Base-by-base conservation (phyloP, 1,140 invertebrate genomes). In the Kradibia gibbosae region DNA sequence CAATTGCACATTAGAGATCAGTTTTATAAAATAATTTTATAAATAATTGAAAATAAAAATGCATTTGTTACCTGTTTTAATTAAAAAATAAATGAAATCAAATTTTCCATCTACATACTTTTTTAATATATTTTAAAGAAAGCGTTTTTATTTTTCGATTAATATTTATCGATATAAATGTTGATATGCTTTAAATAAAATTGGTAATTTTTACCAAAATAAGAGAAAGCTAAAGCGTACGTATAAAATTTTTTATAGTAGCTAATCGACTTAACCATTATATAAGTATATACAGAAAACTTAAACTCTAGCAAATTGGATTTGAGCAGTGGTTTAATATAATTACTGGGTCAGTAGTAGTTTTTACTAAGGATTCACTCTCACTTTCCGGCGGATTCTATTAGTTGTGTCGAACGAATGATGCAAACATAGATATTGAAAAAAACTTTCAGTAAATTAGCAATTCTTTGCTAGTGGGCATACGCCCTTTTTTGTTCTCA, bases 271-370 rank as follows among this genome's bases (percentile, higher is more conserved):
- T 78, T 78, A 78, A 17, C 39, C 60, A 13, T n/a, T 39, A 76
- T 57, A 76, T 48, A 60, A n/a, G 25, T 39, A 45, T 36, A 22
- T 71, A 28, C n/a, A 39, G 42, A 71, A 71, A 48, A 71, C 70
- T 48, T 71, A 71, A 48, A 42, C 20, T n/a, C 28, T 8, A 25
- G 25, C 73, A 75, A 75, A 75, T 75, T 39, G 57, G 74, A 70
- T 70, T 71, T 42, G 31, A 75, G 36, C 83, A 76, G 70, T 83
- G 45, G 86, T 88, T 88, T 91, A 91, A 91, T 90, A 88, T 85
- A 84, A 91, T 91, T 91, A 91, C 87, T 89, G 83, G 89, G 87
- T 84, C 86, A 91, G 87, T 87, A 87, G 86, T 88, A 85, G 78
- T 39, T 3, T 25, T 15, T 34, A n/a, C 82, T 86, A 73, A 87